A percentile compares a stretch with the other conserved stretches of the same genome.
Evolutionary conservation across 2,888 invertebrate species (phyloP).

Genomic region (Catocala fraxini): DNA sequence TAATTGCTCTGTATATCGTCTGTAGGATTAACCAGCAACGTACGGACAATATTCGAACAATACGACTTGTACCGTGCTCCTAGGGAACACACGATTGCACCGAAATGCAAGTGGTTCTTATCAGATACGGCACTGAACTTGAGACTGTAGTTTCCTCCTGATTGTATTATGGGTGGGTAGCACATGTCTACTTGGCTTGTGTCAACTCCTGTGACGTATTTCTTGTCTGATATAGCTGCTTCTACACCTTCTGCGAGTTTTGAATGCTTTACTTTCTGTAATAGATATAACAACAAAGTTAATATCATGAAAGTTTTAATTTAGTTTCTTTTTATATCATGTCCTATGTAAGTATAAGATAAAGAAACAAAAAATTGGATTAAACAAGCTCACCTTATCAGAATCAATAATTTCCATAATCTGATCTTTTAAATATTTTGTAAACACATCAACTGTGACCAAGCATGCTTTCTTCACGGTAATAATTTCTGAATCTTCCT

Average conservation of each 20-base stretch:
- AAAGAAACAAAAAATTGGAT: neutral
- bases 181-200: constrained; percentile 97
- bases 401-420: constrained; percentile 99
- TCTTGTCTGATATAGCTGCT: constrained; percentile 97
- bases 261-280: constrained; percentile 97
- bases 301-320: no score
- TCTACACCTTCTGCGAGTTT: constrained; percentile 98
- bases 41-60: constrained; percentile 99
- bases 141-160: constrained; percentile 98
- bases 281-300: constrained; percentile 32
- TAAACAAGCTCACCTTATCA: constrained; percentile 90
- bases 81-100: constrained; percentile 97
- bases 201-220: constrained; percentile 97
- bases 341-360: no score
- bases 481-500: constrained; percentile 97
- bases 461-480: constrained; percentile 97
- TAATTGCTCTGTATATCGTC: constrained; percentile 94
- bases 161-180: constrained; percentile 99
- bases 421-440: constrained; percentile 98
- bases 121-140: constrained; percentile 99
- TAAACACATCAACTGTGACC: constrained; percentile 98
- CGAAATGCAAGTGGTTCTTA: constrained; percentile 97
- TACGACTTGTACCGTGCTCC: constrained; percentile 99
- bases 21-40: constrained; percentile 97
- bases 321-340: no score